phyloP scores from a whole-genome alignment of 2,113 vertebrate species.

The Solenodon paradoxus region DNA sequence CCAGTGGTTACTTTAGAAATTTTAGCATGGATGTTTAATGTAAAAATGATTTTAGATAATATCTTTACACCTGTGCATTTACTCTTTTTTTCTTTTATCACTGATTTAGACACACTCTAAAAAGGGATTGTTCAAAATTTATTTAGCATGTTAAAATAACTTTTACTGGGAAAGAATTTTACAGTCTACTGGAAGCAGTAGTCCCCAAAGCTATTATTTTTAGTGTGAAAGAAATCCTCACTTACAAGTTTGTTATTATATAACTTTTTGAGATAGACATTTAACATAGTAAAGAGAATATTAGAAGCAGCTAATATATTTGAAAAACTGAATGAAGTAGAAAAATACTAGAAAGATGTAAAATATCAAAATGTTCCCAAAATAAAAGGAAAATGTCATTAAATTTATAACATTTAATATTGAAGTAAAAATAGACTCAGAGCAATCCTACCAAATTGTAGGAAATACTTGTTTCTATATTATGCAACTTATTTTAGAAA shows the following conservation, averaged over 20 bases:
- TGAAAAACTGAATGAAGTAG: background rate
- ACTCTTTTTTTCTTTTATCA: background rate
- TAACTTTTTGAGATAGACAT: background rate
- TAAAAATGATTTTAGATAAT: background rate
- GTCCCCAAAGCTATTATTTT: background rate
- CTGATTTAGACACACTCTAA: background rate
- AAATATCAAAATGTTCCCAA: background rate
- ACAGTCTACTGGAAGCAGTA: background rate
- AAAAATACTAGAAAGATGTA: background rate
- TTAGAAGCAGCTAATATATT: background rate
- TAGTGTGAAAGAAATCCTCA: background rate
- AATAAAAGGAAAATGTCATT: background rate
- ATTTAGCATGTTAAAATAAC: background rate
- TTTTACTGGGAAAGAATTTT: background rate
- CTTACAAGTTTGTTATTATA: background rate
- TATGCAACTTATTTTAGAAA: background rate
- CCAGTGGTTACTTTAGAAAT: background rate
- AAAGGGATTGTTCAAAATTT: background rate
- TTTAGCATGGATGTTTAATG: background rate
- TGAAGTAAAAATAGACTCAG: background rate
- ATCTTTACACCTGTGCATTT: background rate
- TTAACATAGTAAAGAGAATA: background rate
- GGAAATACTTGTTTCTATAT: background rate
- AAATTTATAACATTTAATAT: background rate
- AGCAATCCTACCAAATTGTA: background rate